Base-by-base conservation (phyloP, 2,888 invertebrate species). In the Athetis lepigone region DNA sequence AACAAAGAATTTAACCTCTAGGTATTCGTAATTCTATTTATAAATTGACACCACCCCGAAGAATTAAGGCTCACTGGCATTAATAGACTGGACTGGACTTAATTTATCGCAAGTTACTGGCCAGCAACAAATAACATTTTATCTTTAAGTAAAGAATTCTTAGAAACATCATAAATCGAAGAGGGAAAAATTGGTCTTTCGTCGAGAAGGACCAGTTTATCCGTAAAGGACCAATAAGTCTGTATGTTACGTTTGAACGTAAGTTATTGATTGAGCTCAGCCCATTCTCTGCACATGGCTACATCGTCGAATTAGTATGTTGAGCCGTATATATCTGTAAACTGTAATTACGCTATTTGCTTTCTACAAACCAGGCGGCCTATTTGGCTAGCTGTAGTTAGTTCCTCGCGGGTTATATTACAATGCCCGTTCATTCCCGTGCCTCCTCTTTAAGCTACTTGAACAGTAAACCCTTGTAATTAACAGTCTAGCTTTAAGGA, bases 51-150 rank as follows among this genome's bases (percentile, higher is more conserved):
- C 52, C 18, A 43, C 36, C 52, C 40, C n/a, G 40, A 39, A 46
- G 56, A 36, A 50, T 43, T 51, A 42, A 59, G 36, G 8, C 37
- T 69, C 29, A 43, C 51, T 27, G 33, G 18, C 40, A 46, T 39
- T 57, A 59, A 62, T 49, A 29, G 23, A 43, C n/a, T n/a, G n/a
- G n/a, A n/a, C n/a, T n/a, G 42, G 21, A 33, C 23, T 43, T 49
- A 39, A 58, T 69, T 49, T 49, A 49, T 64, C n/a, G 40, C 29
- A 16, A 50, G 23, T 42, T 18, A 52, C 58, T 62, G 60, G 55
- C 45, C 42, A 19, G 57, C n/a, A 61, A 61, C 61, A 55, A 66
- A 57, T 58, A 61, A 61, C 36, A 72, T 39, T 66, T 54, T 46
- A 66, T 54, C 56, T 71, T 25, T 37, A 23, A 45, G 23, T 45